Evolutionary conservation across 2,888 invertebrate species (phyloP).

Genomic region (Temnothorax unifasciatus): DNA sequence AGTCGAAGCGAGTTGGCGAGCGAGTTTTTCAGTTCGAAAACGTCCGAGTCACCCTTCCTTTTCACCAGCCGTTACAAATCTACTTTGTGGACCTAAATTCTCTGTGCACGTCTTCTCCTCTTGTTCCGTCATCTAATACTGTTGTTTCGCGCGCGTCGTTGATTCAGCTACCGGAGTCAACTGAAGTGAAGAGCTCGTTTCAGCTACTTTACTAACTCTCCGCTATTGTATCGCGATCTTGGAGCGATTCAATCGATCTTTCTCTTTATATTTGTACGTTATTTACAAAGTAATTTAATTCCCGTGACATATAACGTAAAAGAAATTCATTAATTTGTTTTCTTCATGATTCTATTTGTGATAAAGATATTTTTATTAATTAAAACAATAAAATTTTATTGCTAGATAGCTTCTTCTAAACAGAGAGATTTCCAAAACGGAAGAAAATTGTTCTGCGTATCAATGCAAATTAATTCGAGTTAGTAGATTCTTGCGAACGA

Average conservation of each 20-base stretch:
- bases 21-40: slow-evolving; percentile 24
- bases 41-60: slow-evolving; percentile 12
- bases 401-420: neutral
- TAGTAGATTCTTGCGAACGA: neutral
- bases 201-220: slow-evolving; percentile 1
- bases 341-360: neutral
- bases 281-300: neutral
- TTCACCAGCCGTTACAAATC: slow-evolving; percentile 9
- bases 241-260: neutral
- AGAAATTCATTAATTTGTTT: neutral
- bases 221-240: neutral
- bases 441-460: neutral
- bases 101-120: neutral
- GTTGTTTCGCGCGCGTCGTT: slow-evolving; percentile 18
- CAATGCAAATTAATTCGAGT: slow-evolving; percentile 21
- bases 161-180: slow-evolving; percentile 1
- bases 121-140: slow-evolving; percentile 26
- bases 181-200: neutral
- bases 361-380: neutral
- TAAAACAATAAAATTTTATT: neutral
- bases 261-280: neutral
- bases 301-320: neutral
- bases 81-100: slow-evolving; percentile 24
- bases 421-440: neutral
- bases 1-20: slow-evolving; percentile 27